Base-by-base conservation (phyloP, 2,113 vertebrate genomes). In the Tursiops truncatus region DNA sequence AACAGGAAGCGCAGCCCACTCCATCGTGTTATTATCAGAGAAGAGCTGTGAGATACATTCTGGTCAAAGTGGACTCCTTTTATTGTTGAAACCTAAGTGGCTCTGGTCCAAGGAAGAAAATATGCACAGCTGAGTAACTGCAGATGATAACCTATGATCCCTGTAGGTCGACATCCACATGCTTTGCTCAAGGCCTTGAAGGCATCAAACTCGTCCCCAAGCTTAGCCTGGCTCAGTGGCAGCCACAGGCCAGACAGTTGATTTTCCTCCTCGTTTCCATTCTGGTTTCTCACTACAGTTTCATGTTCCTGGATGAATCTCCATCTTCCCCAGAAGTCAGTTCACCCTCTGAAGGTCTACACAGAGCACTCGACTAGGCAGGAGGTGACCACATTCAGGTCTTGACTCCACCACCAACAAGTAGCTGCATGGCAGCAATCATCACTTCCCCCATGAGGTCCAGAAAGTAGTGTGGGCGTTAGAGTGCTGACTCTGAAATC, bases 161-260 rank as follows among this genome's bases (percentile, higher is more conserved):
- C n/a, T 17, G 8, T 8, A 7, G n/a, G 47, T 33, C 0, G 6
- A 10, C 6, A 28, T n/a, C 60, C 14, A 0, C 17, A 3, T 20
- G 65, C 26, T 70, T 44, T 62, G 5, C 18, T 81, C 73, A 44
- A 62, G 70, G 38, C 1, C 15, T 44, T 23, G 33, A 18, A 74
- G 8, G 20, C 38, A 62, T 6, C 10, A 28, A 60, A 74, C 8
- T 74, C 3, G 2, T 8, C 18, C 15, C 15, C n/a, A 2, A 10
- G 67, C 67, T 88, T 41, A 82, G 14, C 41, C 50, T 28, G 67
- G 14, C 18, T 80, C 20, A 23, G 56, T 25, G 47, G 67, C 70
- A 28, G 47, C 18, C n/a, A 50, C 1, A 31, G 10, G 23, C n/a
- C 65, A 38, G 13, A 13, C 0, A 18, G 11, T 6, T 2, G 3